phyloP scores from a whole-genome alignment of 2,113 vertebrate species.

The Apus apus region DNA sequence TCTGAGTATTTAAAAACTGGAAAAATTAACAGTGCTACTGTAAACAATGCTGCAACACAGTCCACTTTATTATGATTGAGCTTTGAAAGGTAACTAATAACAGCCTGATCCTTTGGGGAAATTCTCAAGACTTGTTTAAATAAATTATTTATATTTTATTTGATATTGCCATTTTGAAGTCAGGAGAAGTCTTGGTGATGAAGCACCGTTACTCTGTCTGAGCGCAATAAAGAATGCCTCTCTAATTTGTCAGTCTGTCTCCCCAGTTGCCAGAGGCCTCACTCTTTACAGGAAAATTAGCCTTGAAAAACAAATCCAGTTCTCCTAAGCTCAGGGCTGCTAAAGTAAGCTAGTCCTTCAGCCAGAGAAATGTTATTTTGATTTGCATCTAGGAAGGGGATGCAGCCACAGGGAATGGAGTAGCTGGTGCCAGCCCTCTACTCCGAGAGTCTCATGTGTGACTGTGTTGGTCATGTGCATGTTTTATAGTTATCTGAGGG shows the following conservation, averaged over 20 bases:
- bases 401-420: constrained; percentile 12
- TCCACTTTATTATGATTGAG: not conserved
- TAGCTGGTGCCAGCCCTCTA: constrained; percentile 1
- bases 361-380: constrained; percentile 55
- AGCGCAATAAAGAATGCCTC: not conserved
- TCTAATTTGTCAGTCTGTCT: not conserved
- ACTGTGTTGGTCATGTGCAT: not conserved
- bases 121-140: constrained; percentile 18
- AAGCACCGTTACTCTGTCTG: not conserved
- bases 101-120: not conserved
- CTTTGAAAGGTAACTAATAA: not conserved
- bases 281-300: constrained; percentile 33
- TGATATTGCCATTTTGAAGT: not conserved
- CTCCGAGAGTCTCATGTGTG: not conserved
- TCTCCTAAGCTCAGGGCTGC: not conserved
- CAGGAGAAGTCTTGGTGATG: not conserved
- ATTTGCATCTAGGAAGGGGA: constrained; percentile 51
- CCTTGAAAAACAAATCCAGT: constrained; percentile 29
- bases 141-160: constrained; percentile 13
- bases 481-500: not conserved
- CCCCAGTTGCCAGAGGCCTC: not conserved
- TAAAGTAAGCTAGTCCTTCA: not conserved
- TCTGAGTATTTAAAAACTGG: not conserved
- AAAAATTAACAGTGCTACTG: not conserved
- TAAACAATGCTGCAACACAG: not conserved